Evolutionary conservation across 2,113 vertebrate species (phyloP), one percentile per base, ranked within the genome.

Genomic region (Onychorhynchus coronatus): DNA sequence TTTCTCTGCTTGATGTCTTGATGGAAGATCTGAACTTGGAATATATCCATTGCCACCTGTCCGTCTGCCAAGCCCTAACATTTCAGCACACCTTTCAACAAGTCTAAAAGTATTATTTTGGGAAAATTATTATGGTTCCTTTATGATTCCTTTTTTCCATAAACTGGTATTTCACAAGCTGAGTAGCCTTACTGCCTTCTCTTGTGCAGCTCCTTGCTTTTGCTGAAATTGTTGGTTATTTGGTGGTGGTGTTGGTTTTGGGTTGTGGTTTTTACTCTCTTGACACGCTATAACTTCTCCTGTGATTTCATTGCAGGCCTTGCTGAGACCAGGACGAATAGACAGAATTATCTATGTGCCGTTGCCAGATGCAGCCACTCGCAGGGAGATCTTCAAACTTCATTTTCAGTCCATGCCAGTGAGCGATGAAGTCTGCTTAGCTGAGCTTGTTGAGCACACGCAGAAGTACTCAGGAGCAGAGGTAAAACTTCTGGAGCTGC

Each of bases 321-420:
- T 99, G 97, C 98, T 99, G 98, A 98, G 99, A n/a, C 99, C 99
- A 2, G 99, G 99, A 39, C 98, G 99, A 85, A 98, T 99, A 70
- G 99, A 99, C 94, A 98, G 99, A 41, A 99, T 99, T 65, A 98
- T 99, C 93, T 99, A 98, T 1, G 99, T 99, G 58, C 99, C 99
- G 0, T 97, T 99, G 86, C 99, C 99, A 5, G 99, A 99, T 42
- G 97, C 97, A 67, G 96, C 98, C 28, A 99, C 99, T 25, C 98
- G 99, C 4, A 93, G 33, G 59, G 98, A 99, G 85, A 99, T 99
- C 82, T 98, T 99, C 91, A 97, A 92, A 15, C 97, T 99, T n/a
- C 98, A 98, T 91, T 99, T 99, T 86, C 95, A 87, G 55, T 97
- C 97, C 49, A 99, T 99, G 99, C 99, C 99, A 0, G 79, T 99